Conservation (phyloP, 2,888 invertebrate genomes). For the Nymphalis urticae region DNA sequence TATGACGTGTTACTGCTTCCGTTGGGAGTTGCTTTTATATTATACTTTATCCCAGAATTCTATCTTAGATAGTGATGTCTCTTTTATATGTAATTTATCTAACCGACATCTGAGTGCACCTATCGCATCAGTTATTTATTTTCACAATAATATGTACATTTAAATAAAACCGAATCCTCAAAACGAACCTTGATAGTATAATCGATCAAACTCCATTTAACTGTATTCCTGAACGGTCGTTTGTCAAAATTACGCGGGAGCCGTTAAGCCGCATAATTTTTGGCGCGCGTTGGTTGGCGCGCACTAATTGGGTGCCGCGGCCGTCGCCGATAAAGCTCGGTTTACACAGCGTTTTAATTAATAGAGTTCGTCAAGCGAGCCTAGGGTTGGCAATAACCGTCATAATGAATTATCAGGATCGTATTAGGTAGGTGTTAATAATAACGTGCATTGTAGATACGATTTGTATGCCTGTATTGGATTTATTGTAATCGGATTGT, state of each 20-base stretch:
- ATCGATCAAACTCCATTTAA: constrained; percentile 47
- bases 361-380: constrained; percentile 66
- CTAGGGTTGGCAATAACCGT: constrained; percentile 51
- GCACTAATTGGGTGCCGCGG: constrained; percentile 71
- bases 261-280: constrained; percentile 79
- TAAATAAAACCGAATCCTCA: constrained; percentile 1
- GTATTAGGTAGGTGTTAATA: constrained; percentile 27
- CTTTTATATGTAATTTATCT: constrained; percentile 18
- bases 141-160: background rate
- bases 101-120: background rate
- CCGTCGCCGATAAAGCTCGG: constrained; percentile 72
- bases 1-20: constrained; percentile 48
- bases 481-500: constrained; percentile 23
- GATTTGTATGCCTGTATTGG: constrained; percentile 8
- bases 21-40: constrained; percentile 40
- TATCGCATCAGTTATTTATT: constrained; percentile 2
- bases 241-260: constrained; percentile 76
- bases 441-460: constrained; percentile 22
- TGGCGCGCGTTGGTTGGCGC: constrained; percentile 64
- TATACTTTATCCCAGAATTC: constrained; percentile 38
- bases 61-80: constrained; percentile 29
- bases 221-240: constrained; percentile 65
- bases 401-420: constrained; percentile 30
- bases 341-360: constrained; percentile 80
- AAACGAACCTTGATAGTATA: constrained; percentile 17